Base-by-base conservation (phyloP, 2,888 invertebrate species). In the Thymelicus lineola region DNA sequence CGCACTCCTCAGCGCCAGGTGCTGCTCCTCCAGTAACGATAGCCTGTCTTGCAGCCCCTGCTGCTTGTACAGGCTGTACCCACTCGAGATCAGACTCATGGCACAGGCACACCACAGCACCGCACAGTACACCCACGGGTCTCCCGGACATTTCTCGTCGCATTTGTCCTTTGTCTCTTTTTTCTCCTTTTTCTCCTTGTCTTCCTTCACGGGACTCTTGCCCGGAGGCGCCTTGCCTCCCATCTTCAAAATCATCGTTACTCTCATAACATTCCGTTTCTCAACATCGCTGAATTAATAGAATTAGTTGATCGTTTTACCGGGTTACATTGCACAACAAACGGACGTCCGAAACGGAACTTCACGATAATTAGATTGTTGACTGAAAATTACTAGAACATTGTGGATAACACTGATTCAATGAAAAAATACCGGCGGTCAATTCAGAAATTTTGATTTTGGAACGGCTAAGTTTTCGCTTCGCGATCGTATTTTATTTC, bases 81-180 rank as follows among this genome's bases (percentile, higher is more conserved):
- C 95, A 90, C 95, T 94, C 63, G 94, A 94, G 75, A 94, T 86
- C 80, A 95, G 90, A 89, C 95, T 95, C 94, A 95, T 94, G 83
- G 95, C 93, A 91, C 96, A 95, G 83, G 95, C 94, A 94, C 95
- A 95, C 94, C 95, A 90, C 90, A 95, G 91, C 85, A 95, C 92
- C 81, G 84, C 89, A 88, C 90, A 91, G 83, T 91, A 91, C 74
- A 85, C 83, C 91, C 89, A 90, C 35, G 91, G 90, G 72, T 93
- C 92, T 12, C 83, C 87, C 7, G 88, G 86, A 78, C 90, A 92
- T 79, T 79, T 81, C 45, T 88, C 86, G 79, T 88, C 86, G 80
- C 91, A 92, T 80, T 76, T 87, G 78, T 88, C 89, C 77, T 82
- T 84, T 71, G 77, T 75, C 62, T 75, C 75, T 46, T 76, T 74